Conservation (phyloP, 2,888 invertebrate genomes). For the Rhaphigaster nebulosa region DNA sequence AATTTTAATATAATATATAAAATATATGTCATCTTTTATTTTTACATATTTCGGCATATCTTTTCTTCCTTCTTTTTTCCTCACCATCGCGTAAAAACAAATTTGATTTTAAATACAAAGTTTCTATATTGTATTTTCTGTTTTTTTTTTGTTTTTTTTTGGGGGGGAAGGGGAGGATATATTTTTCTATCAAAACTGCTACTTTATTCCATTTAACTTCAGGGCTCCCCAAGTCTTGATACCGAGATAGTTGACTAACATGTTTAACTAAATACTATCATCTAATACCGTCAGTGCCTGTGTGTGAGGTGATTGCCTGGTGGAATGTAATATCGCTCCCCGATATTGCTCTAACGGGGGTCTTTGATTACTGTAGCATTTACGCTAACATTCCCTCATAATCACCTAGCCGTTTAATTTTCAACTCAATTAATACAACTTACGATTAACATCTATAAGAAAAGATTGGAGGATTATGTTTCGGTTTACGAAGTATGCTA, state of each 20-base stretch:
- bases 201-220: no score
- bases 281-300: neutral
- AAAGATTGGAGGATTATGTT: neutral
- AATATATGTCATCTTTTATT: no score
- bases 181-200: no score
- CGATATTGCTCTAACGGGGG: neutral
- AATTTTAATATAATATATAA: no score
- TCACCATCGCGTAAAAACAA: no score
- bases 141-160: no score
- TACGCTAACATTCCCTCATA: neutral
- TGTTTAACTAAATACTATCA: constrained; percentile 20
- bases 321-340: constrained; percentile 7
- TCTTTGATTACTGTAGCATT: constrained; percentile 1
- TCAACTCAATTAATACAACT: neutral
- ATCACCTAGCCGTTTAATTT: neutral
- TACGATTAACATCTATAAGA: neutral
- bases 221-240: neutral
- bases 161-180: no score
- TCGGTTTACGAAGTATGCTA: neutral
- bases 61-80: no score
- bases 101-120: no score
- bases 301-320: neutral
- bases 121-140: no score
- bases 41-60: no score
- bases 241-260: neutral